Conservation (phyloP, 92 coral and sea anemone species). For the Paramuricea clavata region DNA sequence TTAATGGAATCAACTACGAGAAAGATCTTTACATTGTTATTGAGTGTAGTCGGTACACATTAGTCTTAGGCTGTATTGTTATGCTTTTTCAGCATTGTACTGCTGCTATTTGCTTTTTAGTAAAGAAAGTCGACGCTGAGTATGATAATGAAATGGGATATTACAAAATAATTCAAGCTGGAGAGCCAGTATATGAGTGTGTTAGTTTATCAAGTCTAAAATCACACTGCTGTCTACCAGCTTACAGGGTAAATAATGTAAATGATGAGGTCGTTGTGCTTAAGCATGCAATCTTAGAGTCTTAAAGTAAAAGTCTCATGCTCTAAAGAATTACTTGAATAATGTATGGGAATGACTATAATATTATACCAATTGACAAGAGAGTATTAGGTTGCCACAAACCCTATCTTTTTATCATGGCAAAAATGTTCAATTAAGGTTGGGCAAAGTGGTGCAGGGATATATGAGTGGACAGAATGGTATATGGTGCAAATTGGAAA, state of each 20-base stretch:
- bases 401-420: not conserved
- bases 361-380: not conserved
- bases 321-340: not conserved
- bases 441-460: not conserved
- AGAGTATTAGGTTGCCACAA: not conserved
- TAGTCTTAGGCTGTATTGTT: constrained; percentile 7
- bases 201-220: not conserved
- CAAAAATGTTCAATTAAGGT: not conserved
- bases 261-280: not conserved
- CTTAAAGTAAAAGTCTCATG: too few relatives aligned
- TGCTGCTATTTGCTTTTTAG: constrained; percentile 13
- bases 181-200: not conserved
- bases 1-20: not conserved
- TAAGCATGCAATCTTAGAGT: not conserved
- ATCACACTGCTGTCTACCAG: not conserved
- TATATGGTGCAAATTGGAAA: not conserved
- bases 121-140: not conserved
- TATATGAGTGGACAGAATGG: not conserved
- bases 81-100: constrained; percentile 11
- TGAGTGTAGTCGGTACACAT: not conserved
- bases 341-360: not conserved
- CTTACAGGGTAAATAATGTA: not conserved
- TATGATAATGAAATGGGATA: constrained; percentile 21
- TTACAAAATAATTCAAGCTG: not conserved
- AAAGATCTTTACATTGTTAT: constrained; percentile 17